Percentiles rank a stretch among this genome's conserved stretches.
Conservation (phyloP, 2,797 vertebrate species). For the Fistularia commersonii region DNA sequence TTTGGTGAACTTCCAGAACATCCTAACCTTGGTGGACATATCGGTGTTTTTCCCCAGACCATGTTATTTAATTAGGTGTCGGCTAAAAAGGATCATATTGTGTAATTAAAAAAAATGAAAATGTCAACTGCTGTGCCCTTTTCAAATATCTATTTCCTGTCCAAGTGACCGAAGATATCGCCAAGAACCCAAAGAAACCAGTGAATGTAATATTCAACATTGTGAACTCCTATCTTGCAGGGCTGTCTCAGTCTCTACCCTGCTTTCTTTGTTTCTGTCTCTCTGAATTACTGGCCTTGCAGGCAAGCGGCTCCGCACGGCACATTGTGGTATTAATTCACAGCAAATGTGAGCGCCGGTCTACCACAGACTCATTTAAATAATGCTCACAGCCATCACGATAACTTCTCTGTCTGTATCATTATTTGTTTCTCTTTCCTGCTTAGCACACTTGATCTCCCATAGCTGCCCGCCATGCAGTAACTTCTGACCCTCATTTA, state of each 20-base stretch:
- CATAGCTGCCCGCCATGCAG: too few relatives aligned
- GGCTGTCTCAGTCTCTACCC: too few relatives aligned
- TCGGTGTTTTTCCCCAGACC: too few relatives aligned
- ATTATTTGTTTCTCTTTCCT: constrained; percentile 16
- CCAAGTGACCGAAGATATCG: neutral
- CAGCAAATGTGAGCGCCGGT: constrained; percentile 57
- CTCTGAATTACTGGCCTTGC: constrained; percentile 35
- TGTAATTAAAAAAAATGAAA: too few relatives aligned
- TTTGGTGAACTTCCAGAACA: too few relatives aligned
- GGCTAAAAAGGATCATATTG: too few relatives aligned
- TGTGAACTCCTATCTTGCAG: too few relatives aligned
- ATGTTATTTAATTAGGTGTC: too few relatives aligned
- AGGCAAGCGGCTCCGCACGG: constrained; percentile 48
- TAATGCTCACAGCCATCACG: constrained; percentile 60
- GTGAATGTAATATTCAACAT: too few relatives aligned
- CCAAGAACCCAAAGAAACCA: neutral
- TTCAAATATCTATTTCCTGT: neutral
- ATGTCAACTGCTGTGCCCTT: too few relatives aligned
- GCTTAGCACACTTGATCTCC: constrained; percentile 1
- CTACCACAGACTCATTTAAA: constrained; percentile 64
- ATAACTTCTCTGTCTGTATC: constrained; percentile 42
- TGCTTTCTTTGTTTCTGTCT: constrained; percentile 36
- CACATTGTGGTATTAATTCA: constrained; percentile 60
- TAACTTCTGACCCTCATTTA: too few relatives aligned
- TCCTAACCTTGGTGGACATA: too few relatives aligned